Evolutionary conservation across 2,797 vertebrate species (phyloP).

Genomic region (Acanthiza pusilla): DNA sequence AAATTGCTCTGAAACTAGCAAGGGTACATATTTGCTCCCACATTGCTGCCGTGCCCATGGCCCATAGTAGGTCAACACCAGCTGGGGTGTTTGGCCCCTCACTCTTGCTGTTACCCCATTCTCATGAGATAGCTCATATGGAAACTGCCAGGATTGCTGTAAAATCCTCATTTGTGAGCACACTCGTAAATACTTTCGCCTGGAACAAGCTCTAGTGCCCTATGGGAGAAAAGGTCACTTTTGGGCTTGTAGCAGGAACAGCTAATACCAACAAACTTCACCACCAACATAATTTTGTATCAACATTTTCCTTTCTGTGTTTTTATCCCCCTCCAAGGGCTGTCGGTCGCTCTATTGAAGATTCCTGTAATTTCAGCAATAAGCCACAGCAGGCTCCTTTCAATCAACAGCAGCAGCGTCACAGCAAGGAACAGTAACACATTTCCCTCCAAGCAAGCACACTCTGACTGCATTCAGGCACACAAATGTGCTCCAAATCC

Average conservation of each 20-base stretch:
- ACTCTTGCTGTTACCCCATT: background rate
- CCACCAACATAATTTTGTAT: background rate
- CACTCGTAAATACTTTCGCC: background rate
- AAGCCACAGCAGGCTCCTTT: conserved; percentile 53
- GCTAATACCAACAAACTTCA: background rate
- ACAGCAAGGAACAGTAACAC: conserved; percentile 11
- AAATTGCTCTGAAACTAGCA: background rate
- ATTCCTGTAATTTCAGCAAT: conserved; percentile 28
- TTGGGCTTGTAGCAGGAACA: background rate
- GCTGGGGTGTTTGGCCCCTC: background rate
- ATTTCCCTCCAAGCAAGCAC: conserved; percentile 25
- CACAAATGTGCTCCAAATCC: conserved; percentile 28
- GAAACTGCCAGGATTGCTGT: background rate
- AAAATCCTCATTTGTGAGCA: background rate
- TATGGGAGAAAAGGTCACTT: background rate
- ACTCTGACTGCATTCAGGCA: conserved; percentile 6
- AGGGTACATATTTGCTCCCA: background rate
- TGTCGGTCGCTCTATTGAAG: background rate
- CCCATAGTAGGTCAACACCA: accelerated
- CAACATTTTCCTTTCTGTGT: background rate
- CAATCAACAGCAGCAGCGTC: conserved; percentile 20
- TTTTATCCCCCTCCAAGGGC: background rate
- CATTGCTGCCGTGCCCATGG: background rate
- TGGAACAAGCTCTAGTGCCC: background rate
- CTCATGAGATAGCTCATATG: background rate